These are phyloP conservation scores for Phortica variegata DNA, from an alignment of 1,140 invertebrate genomes.

Conservation along the genomic window DNA sequence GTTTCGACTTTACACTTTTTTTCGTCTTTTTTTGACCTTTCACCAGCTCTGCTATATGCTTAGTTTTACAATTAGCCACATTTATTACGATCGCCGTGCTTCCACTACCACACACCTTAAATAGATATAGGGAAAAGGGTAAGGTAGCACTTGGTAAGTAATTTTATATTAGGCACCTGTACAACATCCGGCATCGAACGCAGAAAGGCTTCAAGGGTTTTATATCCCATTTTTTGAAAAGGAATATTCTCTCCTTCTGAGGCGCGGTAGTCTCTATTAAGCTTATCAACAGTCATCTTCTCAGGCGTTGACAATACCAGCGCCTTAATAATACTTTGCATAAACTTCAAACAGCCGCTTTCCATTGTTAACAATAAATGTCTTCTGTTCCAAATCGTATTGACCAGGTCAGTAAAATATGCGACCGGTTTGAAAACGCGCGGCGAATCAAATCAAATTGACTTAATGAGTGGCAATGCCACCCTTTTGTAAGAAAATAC, in stretches of 20 bases:
- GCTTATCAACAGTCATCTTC: constrained; percentile 26
- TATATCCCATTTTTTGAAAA: constrained; percentile 27
- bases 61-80: constrained; percentile 15
- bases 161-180: too few species aligned
- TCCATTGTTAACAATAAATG: constrained; percentile 25
- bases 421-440: too few species aligned
- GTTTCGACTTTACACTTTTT: background rate
- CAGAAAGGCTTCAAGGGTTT: constrained; percentile 31
- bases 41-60: constrained; percentile 36
- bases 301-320: constrained; percentile 34
- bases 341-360: constrained; percentile 12
- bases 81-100: constrained; percentile 19
- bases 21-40: constrained; percentile 21
- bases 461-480: too few species aligned
- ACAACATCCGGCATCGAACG: constrained; percentile 32
- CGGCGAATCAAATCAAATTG: too few species aligned
- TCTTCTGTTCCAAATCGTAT: too few species aligned
- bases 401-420: too few species aligned
- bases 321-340: constrained; percentile 38
- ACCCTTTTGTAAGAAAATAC: too few species aligned
- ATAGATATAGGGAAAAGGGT: too few species aligned
- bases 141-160: too few species aligned
- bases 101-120: constrained; percentile 31
- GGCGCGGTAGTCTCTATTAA: constrained; percentile 30
- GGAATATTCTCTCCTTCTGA: constrained; percentile 33